Base-by-base conservation (phyloP, 2,797 vertebrate species). In the Ptychobarbus kaznakovi region DNA sequence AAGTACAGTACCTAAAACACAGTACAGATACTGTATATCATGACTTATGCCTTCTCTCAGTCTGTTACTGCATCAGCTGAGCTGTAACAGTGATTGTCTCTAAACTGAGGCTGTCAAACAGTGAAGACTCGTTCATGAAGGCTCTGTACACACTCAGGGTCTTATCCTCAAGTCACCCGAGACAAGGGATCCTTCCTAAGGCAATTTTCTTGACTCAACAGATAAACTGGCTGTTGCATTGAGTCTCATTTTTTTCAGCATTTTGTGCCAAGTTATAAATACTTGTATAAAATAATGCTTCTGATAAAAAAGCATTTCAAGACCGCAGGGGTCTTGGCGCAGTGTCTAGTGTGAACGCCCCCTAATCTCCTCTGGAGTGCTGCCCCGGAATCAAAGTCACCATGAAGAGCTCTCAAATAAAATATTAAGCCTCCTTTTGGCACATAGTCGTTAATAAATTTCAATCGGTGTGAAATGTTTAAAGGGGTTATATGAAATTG, bases 341-440 rank as follows among this genome's bases (percentile, higher is more conserved):
- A 1, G 11, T 9, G 51, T 58, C 75, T 22, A 7, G 20, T 61
- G 12, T 61, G 56, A 61, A 77, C 35, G 35, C 22, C 53, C 32
- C 53, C 38, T 78, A 61, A 78, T 61, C 75, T 38, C 22, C 56
- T 25, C 53, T 58, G 35, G 75, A 61, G 35, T n/a, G 75, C 22
- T 25, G 75, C 53, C 53, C 35, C 13, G 13, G 32, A 61, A 35
- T 61, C 35, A 61, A 40, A 58, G 75, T 77, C 53, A 42, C 22
- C 75, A 77, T 58, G 35, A 61, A 77, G 32, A n/a, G 13, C 15
- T 22, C 32, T 40, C 20, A 42, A 40, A 35, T 74, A 49, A 32
- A 53, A 75, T 12, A 77, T 18, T 11, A 77, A 58, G 22, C 53
- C 2, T 11, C 20, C 13, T 25, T 61, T 78, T 61, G 75, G 13